Percentiles rank a stretch among this genome's conserved stretches.
These are phyloP conservation scores for Halyomorpha halys DNA, from an alignment of 1,140 invertebrate genomes.

Conservation along the genomic window DNA sequence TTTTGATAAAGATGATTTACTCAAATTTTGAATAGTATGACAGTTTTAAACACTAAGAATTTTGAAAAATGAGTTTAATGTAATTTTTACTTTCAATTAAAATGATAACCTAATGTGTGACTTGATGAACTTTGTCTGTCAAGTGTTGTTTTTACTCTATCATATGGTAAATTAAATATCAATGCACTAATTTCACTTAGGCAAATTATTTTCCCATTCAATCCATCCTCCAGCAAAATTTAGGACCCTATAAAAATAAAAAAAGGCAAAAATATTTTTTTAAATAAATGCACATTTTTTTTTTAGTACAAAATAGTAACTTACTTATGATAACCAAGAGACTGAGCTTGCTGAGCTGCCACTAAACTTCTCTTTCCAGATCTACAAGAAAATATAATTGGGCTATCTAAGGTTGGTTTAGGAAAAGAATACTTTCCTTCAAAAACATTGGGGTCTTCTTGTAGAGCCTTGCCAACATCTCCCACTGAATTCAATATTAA, in stretches of 20 bases:
- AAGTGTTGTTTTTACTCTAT: neutral
- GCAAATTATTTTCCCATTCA: slow-evolving; percentile 23
- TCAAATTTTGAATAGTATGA: neutral
- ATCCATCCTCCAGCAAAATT: slow-evolving; percentile 25
- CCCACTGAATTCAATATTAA: slow-evolving; percentile 25
- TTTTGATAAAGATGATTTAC: neutral
- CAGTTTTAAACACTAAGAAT: neutral
- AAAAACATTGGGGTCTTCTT: slow-evolving; percentile 21
- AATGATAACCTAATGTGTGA: neutral
- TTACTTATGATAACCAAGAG: slow-evolving; percentile 29
- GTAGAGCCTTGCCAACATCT: slow-evolving; percentile 24
- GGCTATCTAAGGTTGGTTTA: slow-evolving; percentile 24
- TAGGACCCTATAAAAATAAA: slow-evolving; percentile 19
- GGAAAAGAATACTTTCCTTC: slow-evolving; percentile 22
- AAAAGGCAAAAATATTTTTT: neutral
- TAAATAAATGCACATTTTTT: neutral
- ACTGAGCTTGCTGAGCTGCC: slow-evolving; percentile 20
- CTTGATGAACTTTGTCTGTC: neutral
- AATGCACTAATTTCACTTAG: neutral
- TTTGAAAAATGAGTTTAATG: neutral
- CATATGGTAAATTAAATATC: neutral
- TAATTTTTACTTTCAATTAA: neutral
- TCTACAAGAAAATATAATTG: slow-evolving; percentile 28
- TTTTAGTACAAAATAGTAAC: neutral
- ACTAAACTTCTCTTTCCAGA: slow-evolving; percentile 29